Evolutionary conservation across 2,113 vertebrate genomes (phyloP), one percentile per base, ranked within the genome.

Genomic region (Micromys minutus): DNA sequence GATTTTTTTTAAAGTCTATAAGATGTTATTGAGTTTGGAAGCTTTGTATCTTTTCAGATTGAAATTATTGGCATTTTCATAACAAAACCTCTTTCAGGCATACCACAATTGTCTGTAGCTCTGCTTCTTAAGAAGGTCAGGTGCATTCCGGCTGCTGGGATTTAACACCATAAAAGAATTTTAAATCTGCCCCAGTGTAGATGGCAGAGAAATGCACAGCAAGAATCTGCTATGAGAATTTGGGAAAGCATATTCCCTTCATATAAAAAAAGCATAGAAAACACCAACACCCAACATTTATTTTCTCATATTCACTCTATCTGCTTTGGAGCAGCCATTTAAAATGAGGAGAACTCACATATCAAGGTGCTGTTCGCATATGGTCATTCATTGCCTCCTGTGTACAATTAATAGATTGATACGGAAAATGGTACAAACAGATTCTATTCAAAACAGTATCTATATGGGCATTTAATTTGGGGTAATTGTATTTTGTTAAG

Each of bases 1-100:
- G 3, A 7, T 17, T 45, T 72, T 57, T 2, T 26, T 50, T 55
- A 36, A 67, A 83, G 45, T 92, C 85, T 71, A 59, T 90, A 96
- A 79, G 86, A 87, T 45, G 79, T 47, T 1, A 76, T 79, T 92
- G 81, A 21, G 15, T 72, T 75, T 76, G 36, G 76, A 81, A 94
- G 76, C 67, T 93, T 92, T 85, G 79, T 22, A 74, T 87, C 22
- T 69, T 93, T 95, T 96, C n/a, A 84, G 61, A 93, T 96, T 94
- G 72, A 97, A 97, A 97, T 97, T 81, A 89, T 77, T 89, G 59
- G 7, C 67, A 96, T 96, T 97, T 97, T 92, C 86, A 94, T 96
- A 94, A 97, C 81, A 97, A 96, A 97, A 91, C 22, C 71, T 50
- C 22, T 97, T 96, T 97, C 85, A 94, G 65, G 36, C 89, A 74